These are phyloP conservation scores for Malurus alboscapulatus DNA, from an alignment of 2,113 vertebrate genomes.

Conservation along the genomic window DNA sequence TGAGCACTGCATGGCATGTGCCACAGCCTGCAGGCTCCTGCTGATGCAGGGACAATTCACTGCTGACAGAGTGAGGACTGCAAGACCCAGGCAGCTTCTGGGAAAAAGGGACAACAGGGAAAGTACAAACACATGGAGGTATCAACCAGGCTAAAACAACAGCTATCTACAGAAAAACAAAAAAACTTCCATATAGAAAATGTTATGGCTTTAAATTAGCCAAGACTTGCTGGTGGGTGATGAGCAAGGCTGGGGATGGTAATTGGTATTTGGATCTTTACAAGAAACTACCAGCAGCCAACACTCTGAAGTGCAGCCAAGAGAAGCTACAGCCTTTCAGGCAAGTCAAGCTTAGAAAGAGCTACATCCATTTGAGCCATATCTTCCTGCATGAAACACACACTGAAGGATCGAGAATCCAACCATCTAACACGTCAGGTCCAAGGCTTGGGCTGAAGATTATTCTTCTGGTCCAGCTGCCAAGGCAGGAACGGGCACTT, in stretches of 20 bases:
- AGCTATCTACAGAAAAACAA: slow-evolving; percentile 5
- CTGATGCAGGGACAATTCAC: rapidly evolving
- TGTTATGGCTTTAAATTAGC: slow-evolving; percentile 58
- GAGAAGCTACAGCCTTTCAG: slow-evolving; percentile 3
- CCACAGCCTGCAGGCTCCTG: background rate
- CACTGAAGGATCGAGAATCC: background rate
- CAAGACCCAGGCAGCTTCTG: background rate
- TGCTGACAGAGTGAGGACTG: background rate
- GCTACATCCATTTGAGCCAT: background rate
- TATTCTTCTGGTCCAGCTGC: slow-evolving; percentile 45
- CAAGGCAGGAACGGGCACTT: background rate
- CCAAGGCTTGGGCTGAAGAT: background rate
- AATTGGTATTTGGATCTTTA: background rate
- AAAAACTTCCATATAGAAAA: background rate
- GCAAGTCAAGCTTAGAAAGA: background rate
- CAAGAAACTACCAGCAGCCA: background rate
- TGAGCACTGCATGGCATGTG: rapidly evolving
- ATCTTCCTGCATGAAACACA: background rate
- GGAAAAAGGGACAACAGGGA: background rate
- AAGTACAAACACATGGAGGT: background rate
- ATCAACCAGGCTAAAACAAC: background rate
- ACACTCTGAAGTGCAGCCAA: background rate
- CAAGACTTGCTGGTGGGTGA: background rate
- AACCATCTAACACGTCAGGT: background rate
- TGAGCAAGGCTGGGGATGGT: background rate